Evolutionary conservation across 2,797 vertebrate genomes (phyloP).

Genomic region (Gadopsis bispinosus): DNA sequence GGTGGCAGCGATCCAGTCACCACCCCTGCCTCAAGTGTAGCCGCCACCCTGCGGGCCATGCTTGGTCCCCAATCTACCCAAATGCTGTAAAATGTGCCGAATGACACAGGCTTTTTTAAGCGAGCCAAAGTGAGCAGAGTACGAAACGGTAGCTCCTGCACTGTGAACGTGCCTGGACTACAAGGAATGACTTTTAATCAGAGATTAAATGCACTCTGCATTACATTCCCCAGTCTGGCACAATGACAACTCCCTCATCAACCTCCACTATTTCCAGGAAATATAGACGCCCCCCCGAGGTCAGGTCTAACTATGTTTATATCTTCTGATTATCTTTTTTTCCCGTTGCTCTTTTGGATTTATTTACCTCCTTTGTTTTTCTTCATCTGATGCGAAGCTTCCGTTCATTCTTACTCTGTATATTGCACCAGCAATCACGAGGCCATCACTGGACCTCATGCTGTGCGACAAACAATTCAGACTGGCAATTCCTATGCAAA

Average conservation of each 20-base stretch:
- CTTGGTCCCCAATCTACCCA: conserved; percentile 32
- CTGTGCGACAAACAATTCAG: conserved; percentile 48
- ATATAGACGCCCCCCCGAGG: conserved; percentile 43
- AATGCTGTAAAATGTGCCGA: conserved; percentile 49
- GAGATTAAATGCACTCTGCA: conserved; percentile 70
- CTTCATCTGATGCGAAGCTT: conserved; percentile 46
- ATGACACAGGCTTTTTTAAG: conserved; percentile 56
- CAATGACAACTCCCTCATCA: conserved; percentile 65
- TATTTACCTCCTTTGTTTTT: conserved; percentile 50
- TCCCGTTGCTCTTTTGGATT: conserved; percentile 49
- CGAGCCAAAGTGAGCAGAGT: conserved; percentile 56
- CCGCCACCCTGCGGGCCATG: conserved; percentile 40
- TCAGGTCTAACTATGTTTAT: conserved; percentile 64
- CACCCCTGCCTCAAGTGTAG: conserved; percentile 50
- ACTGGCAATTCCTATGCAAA: conserved; percentile 68
- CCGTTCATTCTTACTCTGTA: conserved; percentile 36
- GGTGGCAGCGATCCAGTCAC: conserved; percentile 57
- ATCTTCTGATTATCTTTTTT: conserved; percentile 53
- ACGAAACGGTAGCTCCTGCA: conserved; percentile 64
- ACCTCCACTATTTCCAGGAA: conserved; percentile 54
- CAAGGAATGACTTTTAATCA: conserved; percentile 71
- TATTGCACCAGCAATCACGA: conserved; percentile 39
- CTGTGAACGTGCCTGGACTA: conserved; percentile 72
- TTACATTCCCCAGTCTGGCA: conserved; percentile 56
- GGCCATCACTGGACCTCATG: conserved; percentile 53